Evolutionary conservation across 1,140 invertebrate species (phyloP).

Genomic region (Pseudachorutes palmiensis): DNA sequence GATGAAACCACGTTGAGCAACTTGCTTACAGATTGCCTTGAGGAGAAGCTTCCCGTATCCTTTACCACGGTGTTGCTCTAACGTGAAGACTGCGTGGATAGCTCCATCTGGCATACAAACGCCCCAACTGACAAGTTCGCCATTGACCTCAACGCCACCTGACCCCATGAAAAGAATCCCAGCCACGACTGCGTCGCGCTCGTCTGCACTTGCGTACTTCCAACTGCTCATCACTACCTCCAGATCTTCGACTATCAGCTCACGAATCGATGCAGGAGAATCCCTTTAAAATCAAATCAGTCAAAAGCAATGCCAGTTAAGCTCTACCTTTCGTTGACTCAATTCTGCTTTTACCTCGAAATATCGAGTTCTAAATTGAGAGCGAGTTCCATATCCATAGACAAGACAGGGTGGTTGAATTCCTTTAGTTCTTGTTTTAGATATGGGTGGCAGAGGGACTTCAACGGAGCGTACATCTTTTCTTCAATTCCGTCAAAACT

Average conservation of each 20-base stretch:
- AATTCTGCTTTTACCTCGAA: too few relatives aligned
- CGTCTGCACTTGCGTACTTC: not conserved
- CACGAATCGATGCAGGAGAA: too few relatives aligned
- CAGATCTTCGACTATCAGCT: not conserved
- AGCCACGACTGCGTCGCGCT: not conserved
- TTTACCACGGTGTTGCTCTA: not conserved
- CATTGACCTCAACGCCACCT: not conserved
- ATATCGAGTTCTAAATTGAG: too few relatives aligned
- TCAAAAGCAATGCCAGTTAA: too few relatives aligned
- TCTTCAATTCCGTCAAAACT: not conserved
- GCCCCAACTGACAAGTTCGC: not conserved
- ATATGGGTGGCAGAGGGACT: not conserved
- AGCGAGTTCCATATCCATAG: not conserved
- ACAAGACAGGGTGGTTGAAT: not conserved
- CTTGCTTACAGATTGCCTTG: not conserved
- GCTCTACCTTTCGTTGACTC: too few relatives aligned
- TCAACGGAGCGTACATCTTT: not conserved
- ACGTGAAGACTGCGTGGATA: not conserved
- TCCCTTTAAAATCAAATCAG: too few relatives aligned
- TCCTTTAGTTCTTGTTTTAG: not conserved
- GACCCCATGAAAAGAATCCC: not conserved
- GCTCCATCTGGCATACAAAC: not conserved
- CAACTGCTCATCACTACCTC: not conserved
- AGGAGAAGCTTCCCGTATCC: not conserved
- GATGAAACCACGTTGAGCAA: not conserved